phyloP scores from a whole-genome alignment of 2,797 vertebrate species.

The Microctenopoma stevenorrisi region DNA sequence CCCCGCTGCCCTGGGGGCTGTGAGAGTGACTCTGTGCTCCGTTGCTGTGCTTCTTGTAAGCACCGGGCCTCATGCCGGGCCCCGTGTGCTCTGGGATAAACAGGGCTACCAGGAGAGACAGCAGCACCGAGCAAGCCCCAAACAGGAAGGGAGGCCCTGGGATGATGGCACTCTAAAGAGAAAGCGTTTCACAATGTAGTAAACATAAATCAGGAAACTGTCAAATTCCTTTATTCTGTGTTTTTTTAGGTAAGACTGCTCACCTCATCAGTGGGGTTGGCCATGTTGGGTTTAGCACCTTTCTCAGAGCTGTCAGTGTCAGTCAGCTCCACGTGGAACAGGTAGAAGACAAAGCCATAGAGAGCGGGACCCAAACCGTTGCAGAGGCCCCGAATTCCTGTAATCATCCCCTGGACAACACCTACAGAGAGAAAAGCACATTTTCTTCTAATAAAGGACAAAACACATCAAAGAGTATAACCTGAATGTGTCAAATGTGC shows the following conservation, averaged over 20 bases:
- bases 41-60: conserved; percentile 92
- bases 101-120: conserved; percentile 91
- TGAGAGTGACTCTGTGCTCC: conserved; percentile 89
- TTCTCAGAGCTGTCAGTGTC: conserved; percentile 87
- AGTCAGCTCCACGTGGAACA: conserved; percentile 91
- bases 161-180: conserved; percentile 89
- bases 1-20: conserved; percentile 85
- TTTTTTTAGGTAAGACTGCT: conserved; percentile 5
- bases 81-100: conserved; percentile 91
- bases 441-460: neutral
- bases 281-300: conserved; percentile 89
- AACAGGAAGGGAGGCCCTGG: conserved; percentile 92
- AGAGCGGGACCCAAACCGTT: conserved; percentile 90
- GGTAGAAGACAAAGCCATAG: conserved; percentile 92
- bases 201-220: neutral
- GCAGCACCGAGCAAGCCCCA: conserved; percentile 91
- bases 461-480: neutral
- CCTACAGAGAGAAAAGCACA: conserved; percentile 69
- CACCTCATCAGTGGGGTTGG: conserved; percentile 93
- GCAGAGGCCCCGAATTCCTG: conserved; percentile 91
- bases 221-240: neutral
- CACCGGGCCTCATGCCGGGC: conserved; percentile 81
- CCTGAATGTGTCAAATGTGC: too few relatives aligned
- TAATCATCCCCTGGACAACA: conserved; percentile 95
- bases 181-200: neutral